Evolutionary conservation across 2,113 vertebrate species (phyloP).

Genomic region (Poecile atricapillus): DNA sequence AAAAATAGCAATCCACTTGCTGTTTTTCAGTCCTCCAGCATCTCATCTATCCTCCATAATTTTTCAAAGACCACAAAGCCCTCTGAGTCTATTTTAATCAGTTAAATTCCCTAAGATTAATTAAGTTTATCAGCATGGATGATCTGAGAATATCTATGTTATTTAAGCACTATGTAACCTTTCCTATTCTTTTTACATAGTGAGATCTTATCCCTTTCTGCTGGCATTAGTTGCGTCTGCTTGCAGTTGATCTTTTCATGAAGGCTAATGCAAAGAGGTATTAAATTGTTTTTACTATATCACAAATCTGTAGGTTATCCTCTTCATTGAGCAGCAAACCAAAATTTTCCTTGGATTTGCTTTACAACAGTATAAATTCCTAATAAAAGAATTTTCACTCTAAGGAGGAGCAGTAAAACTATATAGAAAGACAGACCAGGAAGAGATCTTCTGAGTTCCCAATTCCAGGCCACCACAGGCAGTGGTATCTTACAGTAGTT

Average conservation of each 20-base stretch:
- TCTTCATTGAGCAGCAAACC: not conserved
- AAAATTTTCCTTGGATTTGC: not conserved
- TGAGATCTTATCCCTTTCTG: not conserved
- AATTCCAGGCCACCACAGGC: not conserved
- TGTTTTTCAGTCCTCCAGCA: not conserved
- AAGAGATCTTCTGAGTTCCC: not conserved
- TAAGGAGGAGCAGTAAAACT: not conserved
- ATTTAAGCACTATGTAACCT: constrained; percentile 8
- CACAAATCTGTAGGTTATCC: not conserved
- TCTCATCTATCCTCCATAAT: constrained; percentile 1
- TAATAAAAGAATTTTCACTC: not conserved
- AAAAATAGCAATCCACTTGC: not conserved
- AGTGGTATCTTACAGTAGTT: not conserved
- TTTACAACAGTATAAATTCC: not conserved
- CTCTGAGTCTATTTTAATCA: constrained; percentile 15
- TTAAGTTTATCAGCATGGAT: constrained; percentile 26
- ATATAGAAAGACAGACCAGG: not conserved
- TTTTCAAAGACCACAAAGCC: constrained; percentile 16
- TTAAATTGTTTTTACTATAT: not conserved
- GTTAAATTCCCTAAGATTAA: not conserved
- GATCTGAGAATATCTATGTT: constrained; percentile 4
- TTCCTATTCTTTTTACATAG: not conserved
- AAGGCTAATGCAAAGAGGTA: not conserved
- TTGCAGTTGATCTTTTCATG: not conserved
- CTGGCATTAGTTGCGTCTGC: not conserved